Conservation (phyloP, 2,113 vertebrate genomes). For the Sturnira hondurensis region DNA sequence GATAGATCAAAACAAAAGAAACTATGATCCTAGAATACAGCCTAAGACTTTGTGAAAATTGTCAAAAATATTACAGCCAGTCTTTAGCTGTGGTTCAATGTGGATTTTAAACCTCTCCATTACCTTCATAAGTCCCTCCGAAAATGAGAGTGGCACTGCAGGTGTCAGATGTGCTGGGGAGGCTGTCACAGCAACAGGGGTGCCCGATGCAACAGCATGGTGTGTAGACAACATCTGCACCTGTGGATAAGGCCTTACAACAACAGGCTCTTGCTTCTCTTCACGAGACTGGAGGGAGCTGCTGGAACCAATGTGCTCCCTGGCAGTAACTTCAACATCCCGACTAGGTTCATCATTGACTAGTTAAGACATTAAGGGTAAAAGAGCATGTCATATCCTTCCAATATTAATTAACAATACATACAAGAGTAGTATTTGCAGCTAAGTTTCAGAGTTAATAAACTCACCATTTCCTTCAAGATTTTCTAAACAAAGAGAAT, state of each 20-base stretch:
- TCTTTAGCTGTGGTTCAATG: not conserved
- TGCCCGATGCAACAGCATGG: slow-evolving; percentile 87
- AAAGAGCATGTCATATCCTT: not conserved
- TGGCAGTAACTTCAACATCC: slow-evolving; percentile 87
- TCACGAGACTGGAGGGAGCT: slow-evolving; percentile 87
- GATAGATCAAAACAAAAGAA: not conserved
- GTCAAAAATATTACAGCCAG: not conserved
- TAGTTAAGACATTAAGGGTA: slow-evolving; percentile 29
- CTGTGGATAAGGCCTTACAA: slow-evolving; percentile 96
- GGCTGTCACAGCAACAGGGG: slow-evolving; percentile 88
- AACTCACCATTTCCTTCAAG: not conserved
- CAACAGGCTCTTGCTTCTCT: slow-evolving; percentile 96
- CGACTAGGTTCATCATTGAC: slow-evolving; percentile 85
- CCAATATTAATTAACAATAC: not conserved
- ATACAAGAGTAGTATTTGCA: not conserved
- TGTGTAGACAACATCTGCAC: slow-evolving; percentile 89
- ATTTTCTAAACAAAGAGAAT: not conserved
- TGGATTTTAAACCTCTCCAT: not conserved
- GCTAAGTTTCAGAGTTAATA: not conserved
- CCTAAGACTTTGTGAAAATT: not conserved
- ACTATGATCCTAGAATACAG: not conserved
- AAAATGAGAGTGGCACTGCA: slow-evolving; percentile 89
- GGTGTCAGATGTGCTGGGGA: slow-evolving; percentile 90
- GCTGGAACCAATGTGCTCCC: slow-evolving; percentile 84
- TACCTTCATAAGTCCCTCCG: slow-evolving; percentile 97